Base-by-base conservation (phyloP, 2,888 invertebrate species). In the Apotomis turbidana region DNA sequence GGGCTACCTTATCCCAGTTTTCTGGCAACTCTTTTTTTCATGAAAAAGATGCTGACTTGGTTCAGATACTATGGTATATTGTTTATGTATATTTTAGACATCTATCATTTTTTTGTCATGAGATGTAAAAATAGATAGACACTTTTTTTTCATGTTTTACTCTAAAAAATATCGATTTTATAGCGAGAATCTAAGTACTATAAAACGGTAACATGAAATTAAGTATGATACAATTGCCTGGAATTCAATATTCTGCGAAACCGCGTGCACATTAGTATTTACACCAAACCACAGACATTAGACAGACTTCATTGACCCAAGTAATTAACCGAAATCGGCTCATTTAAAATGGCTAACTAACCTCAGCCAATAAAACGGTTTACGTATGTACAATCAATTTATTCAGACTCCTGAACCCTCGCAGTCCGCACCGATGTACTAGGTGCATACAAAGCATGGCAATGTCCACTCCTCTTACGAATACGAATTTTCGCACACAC, bases 401-500 rank as follows among this genome's bases (percentile, higher is more conserved):
- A 91, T 90, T 90, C 87, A 87, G 87, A 89, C 88, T 82, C 80
- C 77, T 75, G 74, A 79, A 80, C 80, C 81, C 82, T 83, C 80
- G 84, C 80, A 85, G 85, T 85, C 85, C 36, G 55, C 15, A 41
- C 64, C 44, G 12, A 55, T 38, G 44, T 55, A 64, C 80, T 84
- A 88, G 86, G 27, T 58, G 69, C 61, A 55, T 68, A 91, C 90
- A 91, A 90, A 91, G 90, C 90, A 85, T 84, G 87, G 83, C 87
- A 85, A 80, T 91, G 91, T 90, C 91, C 90, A 88, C 88, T 88
- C 82, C 87, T 88, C 89, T 87, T 87, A 85, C 85, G 83, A 80
- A 88, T 87, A 90, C 90, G 89, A 91, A 91, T 89, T 91, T 90
- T 88, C 90, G 85, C 89, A 88, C 91, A 89, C 91, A 75, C 83